These are phyloP conservation scores for Corbicula japonica DNA, from an alignment of 2,888 invertebrate genomes.

Conservation along the genomic window DNA sequence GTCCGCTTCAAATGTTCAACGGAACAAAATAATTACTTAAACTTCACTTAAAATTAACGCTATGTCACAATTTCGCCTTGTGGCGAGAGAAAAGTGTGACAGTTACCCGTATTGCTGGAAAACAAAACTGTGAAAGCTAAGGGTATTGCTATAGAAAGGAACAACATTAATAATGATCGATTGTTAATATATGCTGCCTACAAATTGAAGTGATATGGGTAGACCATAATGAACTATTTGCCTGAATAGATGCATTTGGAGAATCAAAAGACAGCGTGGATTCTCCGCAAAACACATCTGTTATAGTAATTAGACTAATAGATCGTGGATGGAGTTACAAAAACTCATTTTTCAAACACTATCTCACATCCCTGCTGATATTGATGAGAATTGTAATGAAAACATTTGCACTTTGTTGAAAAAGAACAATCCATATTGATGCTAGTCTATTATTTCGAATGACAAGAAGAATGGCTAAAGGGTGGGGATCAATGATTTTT, in stretches of 20 bases:
- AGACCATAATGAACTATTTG: conserved; percentile 34
- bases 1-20: too few species aligned
- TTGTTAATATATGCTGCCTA: too few species aligned
- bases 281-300: conserved; percentile 49
- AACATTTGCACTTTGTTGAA: conserved; percentile 67
- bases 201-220: conserved; percentile 47
- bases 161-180: too few species aligned
- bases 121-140: too few species aligned
- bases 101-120: too few species aligned
- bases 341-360: conserved; percentile 65
- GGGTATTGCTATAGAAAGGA: too few species aligned
- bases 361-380: conserved; percentile 41
- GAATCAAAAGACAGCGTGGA: conserved; percentile 41
- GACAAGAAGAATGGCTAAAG: conserved; percentile 60
- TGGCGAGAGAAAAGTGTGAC: too few species aligned
- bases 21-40: too few species aligned
- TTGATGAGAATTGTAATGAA: conserved; percentile 66
- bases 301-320: conserved; percentile 51
- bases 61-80: too few species aligned
- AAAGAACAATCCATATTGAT: conserved; percentile 66
- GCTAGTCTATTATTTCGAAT: conserved; percentile 50
- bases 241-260: conserved; percentile 43
- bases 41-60: too few species aligned
- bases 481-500: conserved; percentile 43
- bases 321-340: conserved; percentile 47